A percentile compares a stretch with the other conserved stretches of the same genome.
These are phyloP conservation scores for Verasper variegatus DNA, from an alignment of 2,113 vertebrate genomes.

Conservation along the genomic window DNA sequence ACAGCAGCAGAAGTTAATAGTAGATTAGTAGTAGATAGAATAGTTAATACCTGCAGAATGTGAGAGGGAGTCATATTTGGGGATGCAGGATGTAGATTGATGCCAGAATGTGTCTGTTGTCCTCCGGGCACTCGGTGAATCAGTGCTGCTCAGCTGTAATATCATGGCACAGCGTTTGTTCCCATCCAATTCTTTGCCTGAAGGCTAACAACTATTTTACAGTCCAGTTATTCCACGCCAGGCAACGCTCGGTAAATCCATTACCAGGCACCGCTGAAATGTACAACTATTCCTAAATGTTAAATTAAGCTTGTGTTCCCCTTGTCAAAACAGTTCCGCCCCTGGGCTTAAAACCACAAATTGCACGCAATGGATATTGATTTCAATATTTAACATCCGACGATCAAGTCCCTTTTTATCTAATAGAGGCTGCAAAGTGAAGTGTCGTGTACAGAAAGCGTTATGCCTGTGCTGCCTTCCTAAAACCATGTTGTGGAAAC, in stretches of 20 bases:
- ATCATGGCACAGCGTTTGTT: background rate
- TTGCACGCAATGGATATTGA: constrained; percentile 6
- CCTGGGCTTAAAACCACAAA: background rate
- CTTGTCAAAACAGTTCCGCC: background rate
- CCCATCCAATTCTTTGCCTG: constrained; percentile 2
- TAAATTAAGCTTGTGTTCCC: background rate
- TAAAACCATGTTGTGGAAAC: background rate
- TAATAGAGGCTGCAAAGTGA: background rate
- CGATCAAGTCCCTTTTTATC: background rate
- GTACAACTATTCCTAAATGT: background rate
- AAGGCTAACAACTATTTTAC: background rate
- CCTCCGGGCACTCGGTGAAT: too few species aligned
- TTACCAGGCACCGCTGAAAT: background rate
- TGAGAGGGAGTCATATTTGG: background rate
- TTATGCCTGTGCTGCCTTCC: background rate
- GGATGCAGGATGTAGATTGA: background rate
- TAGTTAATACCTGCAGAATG: background rate
- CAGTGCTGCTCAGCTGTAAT: background rate
- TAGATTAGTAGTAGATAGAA: too few species aligned
- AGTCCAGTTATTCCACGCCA: background rate
- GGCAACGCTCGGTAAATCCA: background rate
- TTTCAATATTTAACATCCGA: constrained; percentile 6
- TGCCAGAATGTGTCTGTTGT: background rate
- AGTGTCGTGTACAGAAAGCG: background rate
- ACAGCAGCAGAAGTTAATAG: too few species aligned